Base-by-base conservation (phyloP, 2,113 vertebrate species). In the Circaetus gallicus region DNA sequence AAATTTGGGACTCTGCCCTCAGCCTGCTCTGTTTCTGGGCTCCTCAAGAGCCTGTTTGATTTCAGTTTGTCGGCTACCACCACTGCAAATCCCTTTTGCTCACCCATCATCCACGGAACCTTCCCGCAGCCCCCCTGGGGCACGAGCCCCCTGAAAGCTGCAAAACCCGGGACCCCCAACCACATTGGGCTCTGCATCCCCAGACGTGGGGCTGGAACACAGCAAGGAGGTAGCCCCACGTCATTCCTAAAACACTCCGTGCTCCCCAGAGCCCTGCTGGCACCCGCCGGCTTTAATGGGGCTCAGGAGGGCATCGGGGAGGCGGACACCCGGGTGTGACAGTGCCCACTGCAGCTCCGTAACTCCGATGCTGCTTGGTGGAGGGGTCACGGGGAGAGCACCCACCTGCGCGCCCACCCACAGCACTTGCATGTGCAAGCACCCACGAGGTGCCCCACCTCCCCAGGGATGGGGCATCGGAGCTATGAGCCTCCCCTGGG, bases 101-200 rank as follows among this genome's bases (percentile, higher is more conserved):
- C 53, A 28, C 19, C 69, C 14, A 0, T 11, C 43, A 9, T 3
- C 87, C 70, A 14, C 0, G 0, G 18, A 65, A 66, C 16, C 9
- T 31, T 32, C 7, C 47, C 3, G 0, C 49, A 63, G 20, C 22
- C 47, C 25, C 0, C 22, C 25, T 8, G 10, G 28, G 38, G 20
- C 47, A 28, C 4, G 1, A 62, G 10, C 53, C 0, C 28, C 19
- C 43, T 5, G 9, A 38, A 15, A 92, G 16, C 13, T 14, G 31
- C 21, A 25, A 52, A n/a, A 40, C 45, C 14, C 0, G 1, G 20
- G 29, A 82, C 19, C 56, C 19, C 26, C 2, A 0, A 7, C 16
- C 2, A 0, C 36, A 16, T 18, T 2, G 1, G 49, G 13, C 17
- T 32, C 31, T 52, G 81, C 0, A 1, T 13, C 62, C 26, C 28